Conservation (phyloP, 2,113 vertebrate genomes). For the Litocranius walleri region DNA sequence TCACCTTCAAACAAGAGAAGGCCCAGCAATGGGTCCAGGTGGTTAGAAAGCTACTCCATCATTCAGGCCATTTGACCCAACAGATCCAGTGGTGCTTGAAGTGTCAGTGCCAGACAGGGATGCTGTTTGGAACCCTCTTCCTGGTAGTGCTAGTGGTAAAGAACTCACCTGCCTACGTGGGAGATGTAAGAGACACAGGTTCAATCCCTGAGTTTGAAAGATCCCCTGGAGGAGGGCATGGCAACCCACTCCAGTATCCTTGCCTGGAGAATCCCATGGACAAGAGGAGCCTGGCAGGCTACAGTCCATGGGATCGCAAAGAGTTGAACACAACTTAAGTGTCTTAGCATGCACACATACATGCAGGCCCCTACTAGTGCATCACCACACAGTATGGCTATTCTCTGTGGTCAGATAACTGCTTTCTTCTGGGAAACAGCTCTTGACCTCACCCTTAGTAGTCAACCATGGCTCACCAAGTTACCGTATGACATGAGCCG, state of each 20-base stretch:
- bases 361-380: background rate
- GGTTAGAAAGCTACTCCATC: background rate
- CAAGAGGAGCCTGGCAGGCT: background rate
- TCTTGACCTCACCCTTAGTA: background rate
- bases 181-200: background rate
- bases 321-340: background rate
- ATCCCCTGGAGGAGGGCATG: background rate
- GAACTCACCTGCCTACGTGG: accelerated
- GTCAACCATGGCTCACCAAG: background rate
- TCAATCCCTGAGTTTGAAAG: background rate
- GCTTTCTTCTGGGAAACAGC: background rate
- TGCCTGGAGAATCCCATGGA: background rate
- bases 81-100: background rate
- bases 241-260: background rate
- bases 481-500: background rate
- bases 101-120: background rate
- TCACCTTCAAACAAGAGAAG: background rate
- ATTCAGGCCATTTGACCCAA: background rate
- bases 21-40: background rate
- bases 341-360: background rate
- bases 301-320: background rate
- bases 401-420: background rate
- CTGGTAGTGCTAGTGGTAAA: background rate
- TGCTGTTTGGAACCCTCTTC: background rate
- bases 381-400: background rate